Evolutionary conservation across 53 echinoderm and acorn worm species (phyloP), one percentile per base, ranked within the genome.

Genomic region (Actinopyga echinites): DNA sequence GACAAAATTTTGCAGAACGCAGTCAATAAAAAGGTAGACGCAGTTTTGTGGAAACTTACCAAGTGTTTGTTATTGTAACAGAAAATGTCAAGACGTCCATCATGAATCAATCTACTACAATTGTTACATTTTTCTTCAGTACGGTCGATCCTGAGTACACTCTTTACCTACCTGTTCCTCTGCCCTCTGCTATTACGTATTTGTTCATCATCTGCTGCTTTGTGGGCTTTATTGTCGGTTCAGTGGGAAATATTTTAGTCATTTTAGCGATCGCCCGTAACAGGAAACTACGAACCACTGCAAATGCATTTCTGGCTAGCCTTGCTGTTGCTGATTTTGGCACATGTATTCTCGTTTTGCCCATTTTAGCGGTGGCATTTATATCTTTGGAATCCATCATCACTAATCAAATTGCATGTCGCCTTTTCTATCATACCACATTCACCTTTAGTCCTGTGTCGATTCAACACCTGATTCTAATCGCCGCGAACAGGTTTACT

Each of bases 221-320:
- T 23, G 8, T 79, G 2, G 79, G 79, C 12, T 58, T 59, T 26
- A 6, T 59, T 15, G 21, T 58, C 19, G 79, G 79, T 20, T 57
- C 60, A 17, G 8, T 30, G 30, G 79, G 79, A 57, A 79, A 79
- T 58, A 55, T 58, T 58, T 35, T 79, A n/a, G 60, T 79, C 36
- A 79, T 79, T 17, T 0, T 79, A n/a, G 57, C 79, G n/a, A 79
- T 79, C 19, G 35, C 23, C 57, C 57, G 35, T 6, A 79, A 34
- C 57, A 79, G 21, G 22, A 79, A 79, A 24, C 43, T 69, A 8
- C 26, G 60, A 33, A 79, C 79, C 35, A 34, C 60, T 17, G 79
- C 79, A 6, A 79, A 79, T 58, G 79, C 79, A 6, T 79, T 79
- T 22, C 57, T 79, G 19, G 79, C 79, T 8, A 79, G 79, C 30